These are phyloP conservation scores for Cyrtorhinus lividipennis DNA, from an alignment of 1,140 invertebrate genomes.

Conservation along the genomic window DNA sequence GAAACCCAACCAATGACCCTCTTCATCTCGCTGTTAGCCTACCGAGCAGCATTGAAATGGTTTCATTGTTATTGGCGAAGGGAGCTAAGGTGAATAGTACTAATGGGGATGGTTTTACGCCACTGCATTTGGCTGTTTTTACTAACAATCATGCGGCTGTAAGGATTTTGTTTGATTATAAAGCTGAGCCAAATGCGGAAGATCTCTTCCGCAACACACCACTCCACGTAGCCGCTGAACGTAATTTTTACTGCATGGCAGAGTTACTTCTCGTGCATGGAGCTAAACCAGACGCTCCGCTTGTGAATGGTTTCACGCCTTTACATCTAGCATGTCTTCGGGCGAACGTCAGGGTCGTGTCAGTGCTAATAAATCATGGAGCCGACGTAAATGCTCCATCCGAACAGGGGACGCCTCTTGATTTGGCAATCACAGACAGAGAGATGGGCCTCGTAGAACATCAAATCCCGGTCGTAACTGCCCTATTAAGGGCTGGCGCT, in stretches of 20 bases:
- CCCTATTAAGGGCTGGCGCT: neutral
- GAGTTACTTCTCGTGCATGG: neutral
- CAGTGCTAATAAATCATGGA: neutral
- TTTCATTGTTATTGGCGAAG: neutral
- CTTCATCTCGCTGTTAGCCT: neutral
- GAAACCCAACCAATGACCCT: neutral
- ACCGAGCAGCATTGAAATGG: neutral
- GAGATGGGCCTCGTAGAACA: neutral
- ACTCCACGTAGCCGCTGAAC: neutral
- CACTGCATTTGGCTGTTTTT: neutral
- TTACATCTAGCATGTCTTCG: neutral
- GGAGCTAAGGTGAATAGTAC: neutral
- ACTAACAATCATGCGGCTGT: neutral
- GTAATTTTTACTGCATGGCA: neutral
- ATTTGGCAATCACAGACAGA: neutral
- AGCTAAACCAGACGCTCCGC: neutral
- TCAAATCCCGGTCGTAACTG: neutral
- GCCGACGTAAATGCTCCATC: neutral
- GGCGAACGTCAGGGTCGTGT: neutral
- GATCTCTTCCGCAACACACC: neutral
- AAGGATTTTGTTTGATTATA: neutral
- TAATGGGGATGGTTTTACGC: neutral
- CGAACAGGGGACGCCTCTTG: neutral
- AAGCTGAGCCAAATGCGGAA: neutral
- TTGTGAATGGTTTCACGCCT: neutral